phyloP scores from a whole-genome alignment of 37 sponge, comb jelly and placozoan genomes.

The Agelas oroides region DNA sequence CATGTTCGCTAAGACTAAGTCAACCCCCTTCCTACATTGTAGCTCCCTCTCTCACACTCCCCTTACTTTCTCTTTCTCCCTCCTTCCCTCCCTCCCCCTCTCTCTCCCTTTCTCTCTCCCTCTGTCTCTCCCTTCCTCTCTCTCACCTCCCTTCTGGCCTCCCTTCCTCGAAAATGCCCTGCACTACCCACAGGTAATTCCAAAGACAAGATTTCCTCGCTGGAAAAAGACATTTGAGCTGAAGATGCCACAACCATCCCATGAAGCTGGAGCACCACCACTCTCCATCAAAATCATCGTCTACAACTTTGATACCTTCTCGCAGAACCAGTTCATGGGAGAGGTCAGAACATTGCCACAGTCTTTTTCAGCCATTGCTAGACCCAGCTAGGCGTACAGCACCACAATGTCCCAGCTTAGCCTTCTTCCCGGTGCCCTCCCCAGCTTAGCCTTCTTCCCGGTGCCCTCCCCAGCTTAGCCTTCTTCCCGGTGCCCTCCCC shows the following conservation, averaged over 20 bases:
- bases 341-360: slow-evolving; percentile 68
- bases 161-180: not conserved
- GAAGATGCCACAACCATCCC: slow-evolving; percentile 14
- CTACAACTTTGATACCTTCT: slow-evolving; percentile 69
- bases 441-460: too few species aligned
- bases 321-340: slow-evolving; percentile 81
- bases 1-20: too few species aligned
- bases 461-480: too few species aligned
- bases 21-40: too few species aligned
- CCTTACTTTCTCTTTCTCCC: not conserved
- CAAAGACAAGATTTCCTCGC: slow-evolving; percentile 82
- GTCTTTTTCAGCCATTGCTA: too few species aligned
- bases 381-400: too few species aligned
- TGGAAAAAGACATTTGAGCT: slow-evolving; percentile 81
- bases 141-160: not conserved
- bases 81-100: not conserved
- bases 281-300: slow-evolving; percentile 47
- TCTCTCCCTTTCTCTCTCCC: not conserved
- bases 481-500: too few species aligned
- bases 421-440: too few species aligned
- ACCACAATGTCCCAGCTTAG: too few species aligned
- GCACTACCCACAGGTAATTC: slow-evolving; percentile 37
- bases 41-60: slow-evolving; percentile 27
- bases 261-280: not conserved
- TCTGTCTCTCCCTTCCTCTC: not conserved